These are phyloP conservation scores for Geophilus truncorum DNA, from an alignment of 2,888 invertebrate species.

Conservation along the genomic window DNA sequence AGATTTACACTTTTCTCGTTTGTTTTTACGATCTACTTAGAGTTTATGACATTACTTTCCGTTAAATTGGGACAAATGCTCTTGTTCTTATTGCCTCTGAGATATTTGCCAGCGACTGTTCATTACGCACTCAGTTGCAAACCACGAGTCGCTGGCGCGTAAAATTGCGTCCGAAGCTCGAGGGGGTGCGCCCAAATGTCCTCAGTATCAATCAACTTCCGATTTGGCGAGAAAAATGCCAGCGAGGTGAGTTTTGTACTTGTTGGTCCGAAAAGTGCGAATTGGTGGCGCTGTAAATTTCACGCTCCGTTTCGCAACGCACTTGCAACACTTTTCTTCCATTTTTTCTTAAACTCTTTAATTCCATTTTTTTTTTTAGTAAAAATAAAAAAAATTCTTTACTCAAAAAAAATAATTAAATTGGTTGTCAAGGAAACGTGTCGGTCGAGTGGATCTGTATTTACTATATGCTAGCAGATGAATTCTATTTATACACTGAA, in stretches of 20 bases:
- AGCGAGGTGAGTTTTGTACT: not conserved
- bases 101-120: too few species aligned
- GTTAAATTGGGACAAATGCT: too few species aligned
- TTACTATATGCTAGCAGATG: too few species aligned
- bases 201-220: not conserved
- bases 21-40: too few species aligned
- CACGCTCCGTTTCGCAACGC: not conserved
- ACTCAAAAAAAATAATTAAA: not conserved
- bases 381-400: not conserved
- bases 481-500: too few species aligned
- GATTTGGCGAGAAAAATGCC: not conserved
- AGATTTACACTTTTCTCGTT: too few species aligned
- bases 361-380: not conserved
- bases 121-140: not conserved
- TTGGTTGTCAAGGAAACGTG: too few species aligned
- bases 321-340: not conserved
- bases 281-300: not conserved
- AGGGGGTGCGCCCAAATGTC: not conserved
- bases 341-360: too few species aligned
- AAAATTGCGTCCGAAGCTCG: not conserved
- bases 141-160: not conserved
- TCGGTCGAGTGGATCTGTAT: too few species aligned
- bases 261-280: constrained; percentile 5
- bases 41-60: too few species aligned
- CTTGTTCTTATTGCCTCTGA: too few species aligned